Conservation (phyloP, 2,113 vertebrate genomes). For the Eulemur rufifrons region DNA sequence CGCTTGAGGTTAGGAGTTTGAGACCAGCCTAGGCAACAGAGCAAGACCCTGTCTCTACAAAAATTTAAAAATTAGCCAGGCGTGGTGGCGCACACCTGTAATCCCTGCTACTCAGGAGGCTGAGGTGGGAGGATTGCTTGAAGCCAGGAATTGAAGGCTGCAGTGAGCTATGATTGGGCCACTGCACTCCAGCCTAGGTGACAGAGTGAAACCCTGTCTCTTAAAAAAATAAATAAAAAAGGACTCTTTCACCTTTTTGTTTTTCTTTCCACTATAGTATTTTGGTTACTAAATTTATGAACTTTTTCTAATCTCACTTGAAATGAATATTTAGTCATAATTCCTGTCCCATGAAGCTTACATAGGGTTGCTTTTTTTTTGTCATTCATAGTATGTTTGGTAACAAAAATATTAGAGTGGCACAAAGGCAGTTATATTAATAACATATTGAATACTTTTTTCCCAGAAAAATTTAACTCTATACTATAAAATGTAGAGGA, state of each 20-base stretch:
- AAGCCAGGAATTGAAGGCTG: no score
- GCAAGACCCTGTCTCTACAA: no score
- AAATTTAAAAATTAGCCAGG: no score
- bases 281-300: constrained; percentile 27
- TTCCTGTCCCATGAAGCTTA: background rate
- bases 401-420: background rate
- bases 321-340: background rate
- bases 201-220: no score
- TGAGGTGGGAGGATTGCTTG: no score
- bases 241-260: background rate
- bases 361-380: background rate
- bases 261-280: background rate
- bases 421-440: background rate
- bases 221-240: no score
- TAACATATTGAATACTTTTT: background rate
- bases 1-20: no score
- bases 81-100: no score
- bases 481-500: constrained; percentile 2
- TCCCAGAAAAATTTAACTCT: background rate
- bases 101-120: no score
- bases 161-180: no score
- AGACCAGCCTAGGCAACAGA: no score
- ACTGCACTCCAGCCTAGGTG: no score
- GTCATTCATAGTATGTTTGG: background rate
- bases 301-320: background rate